Conservation (phyloP, 2,797 vertebrate genomes). For the Esox lucius region DNA sequence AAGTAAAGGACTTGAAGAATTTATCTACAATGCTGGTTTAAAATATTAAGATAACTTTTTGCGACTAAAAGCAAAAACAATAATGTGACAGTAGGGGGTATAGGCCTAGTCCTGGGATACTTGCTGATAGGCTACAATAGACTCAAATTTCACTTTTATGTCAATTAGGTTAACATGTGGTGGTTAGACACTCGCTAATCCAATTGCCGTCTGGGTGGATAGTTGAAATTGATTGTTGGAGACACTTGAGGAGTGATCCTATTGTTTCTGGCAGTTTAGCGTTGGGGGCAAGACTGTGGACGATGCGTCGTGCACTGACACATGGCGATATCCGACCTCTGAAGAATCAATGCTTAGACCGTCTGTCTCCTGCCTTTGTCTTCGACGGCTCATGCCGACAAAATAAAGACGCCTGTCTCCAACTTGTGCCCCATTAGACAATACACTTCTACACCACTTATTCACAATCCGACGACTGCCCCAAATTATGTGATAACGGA, state of each 20-base stretch:
- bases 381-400: slow-evolving; percentile 67
- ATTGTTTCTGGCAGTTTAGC: slow-evolving; percentile 69
- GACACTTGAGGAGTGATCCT: slow-evolving; percentile 57
- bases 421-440: slow-evolving; percentile 76
- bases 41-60: neutral
- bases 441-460: slow-evolving; percentile 78
- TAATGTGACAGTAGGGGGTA: neutral
- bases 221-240: slow-evolving; percentile 56
- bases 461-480: slow-evolving; percentile 77
- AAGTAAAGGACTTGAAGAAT: slow-evolving; percentile 19
- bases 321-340: slow-evolving; percentile 68
- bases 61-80: neutral
- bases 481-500: slow-evolving; percentile 73
- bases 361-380: slow-evolving; percentile 80
- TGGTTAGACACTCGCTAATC: slow-evolving; percentile 72
- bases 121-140: slow-evolving; percentile 46
- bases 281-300: slow-evolving; percentile 69
- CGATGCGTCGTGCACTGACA: slow-evolving; percentile 66
- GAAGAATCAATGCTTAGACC: slow-evolving; percentile 83
- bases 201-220: slow-evolving; percentile 57
- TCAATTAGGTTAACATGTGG: slow-evolving; percentile 69
- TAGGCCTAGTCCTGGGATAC: neutral
- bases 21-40: neutral
- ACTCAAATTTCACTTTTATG: slow-evolving; percentile 71
- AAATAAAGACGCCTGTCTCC: slow-evolving; percentile 78